Conservation (phyloP, 2,888 invertebrate genomes). For the Drosophila limbata region DNA sequence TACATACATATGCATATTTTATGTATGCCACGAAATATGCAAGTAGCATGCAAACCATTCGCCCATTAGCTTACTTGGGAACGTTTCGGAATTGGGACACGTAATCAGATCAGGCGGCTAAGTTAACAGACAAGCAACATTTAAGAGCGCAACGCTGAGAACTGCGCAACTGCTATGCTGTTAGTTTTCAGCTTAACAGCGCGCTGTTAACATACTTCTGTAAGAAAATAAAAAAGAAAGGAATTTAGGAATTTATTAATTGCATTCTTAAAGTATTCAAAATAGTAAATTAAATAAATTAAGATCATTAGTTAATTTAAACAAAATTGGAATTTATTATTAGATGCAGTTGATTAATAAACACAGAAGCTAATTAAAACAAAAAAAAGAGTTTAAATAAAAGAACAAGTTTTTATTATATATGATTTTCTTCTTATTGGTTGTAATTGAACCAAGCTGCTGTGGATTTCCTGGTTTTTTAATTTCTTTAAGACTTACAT, state of each 20-base stretch:
- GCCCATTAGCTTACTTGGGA: slow-evolving; percentile 40
- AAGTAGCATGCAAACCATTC: slow-evolving; percentile 50
- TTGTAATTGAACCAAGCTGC: too few species aligned
- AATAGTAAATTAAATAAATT: too few species aligned
- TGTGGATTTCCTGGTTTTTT: too few species aligned
- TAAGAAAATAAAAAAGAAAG: background rate
- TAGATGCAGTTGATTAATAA: too few species aligned
- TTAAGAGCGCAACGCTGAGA: slow-evolving; percentile 54
- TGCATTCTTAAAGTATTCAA: background rate
- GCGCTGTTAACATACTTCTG: background rate
- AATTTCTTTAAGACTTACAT: too few species aligned
- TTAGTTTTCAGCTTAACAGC: slow-evolving; percentile 25
- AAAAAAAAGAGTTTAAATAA: too few species aligned
- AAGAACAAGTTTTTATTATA: too few species aligned
- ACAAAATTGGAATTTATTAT: too few species aligned
- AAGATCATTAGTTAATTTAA: too few species aligned
- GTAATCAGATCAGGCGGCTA: slow-evolving; percentile 10
- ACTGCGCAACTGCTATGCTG: slow-evolving; percentile 60
- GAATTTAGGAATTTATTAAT: background rate
- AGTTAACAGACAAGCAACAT: slow-evolving; percentile 57
- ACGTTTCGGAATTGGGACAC: slow-evolving; percentile 46
- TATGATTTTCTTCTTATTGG: too few species aligned
- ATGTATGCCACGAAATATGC: slow-evolving; percentile 47
- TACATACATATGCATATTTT: slow-evolving; percentile 25
- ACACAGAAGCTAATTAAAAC: too few species aligned